These are phyloP conservation scores for Emberiza fucata DNA, from an alignment of 2,113 vertebrate species.

Conservation along the genomic window DNA sequence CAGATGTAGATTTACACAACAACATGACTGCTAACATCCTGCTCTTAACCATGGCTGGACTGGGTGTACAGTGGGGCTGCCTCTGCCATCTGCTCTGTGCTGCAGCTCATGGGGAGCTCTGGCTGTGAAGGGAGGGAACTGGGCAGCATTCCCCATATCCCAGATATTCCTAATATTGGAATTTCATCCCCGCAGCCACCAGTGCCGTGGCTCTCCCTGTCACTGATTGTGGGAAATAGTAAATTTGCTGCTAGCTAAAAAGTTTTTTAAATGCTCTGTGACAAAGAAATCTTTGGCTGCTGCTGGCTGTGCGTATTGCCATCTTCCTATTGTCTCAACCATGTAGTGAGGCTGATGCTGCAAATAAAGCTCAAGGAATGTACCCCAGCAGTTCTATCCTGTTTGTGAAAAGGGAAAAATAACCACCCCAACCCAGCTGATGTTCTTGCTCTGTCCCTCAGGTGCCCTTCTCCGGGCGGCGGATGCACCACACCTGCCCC, in stretches of 20 bases:
- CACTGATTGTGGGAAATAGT: neutral
- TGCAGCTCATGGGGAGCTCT: neutral
- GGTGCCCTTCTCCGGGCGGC: slow-evolving; percentile 86
- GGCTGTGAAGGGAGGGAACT: neutral
- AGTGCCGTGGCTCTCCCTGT: rapidly evolving
- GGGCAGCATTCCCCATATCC: neutral
- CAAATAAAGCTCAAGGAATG: neutral
- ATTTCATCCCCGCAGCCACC: too few relatives aligned
- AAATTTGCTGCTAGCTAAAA: neutral
- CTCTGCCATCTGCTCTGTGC: neutral
- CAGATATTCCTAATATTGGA: rapidly evolving
- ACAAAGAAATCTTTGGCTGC: neutral
- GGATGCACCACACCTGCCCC: slow-evolving; percentile 89
- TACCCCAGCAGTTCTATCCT: neutral
- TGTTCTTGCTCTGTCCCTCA: slow-evolving; percentile 46
- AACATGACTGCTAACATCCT: rapidly evolving
- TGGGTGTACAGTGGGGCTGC: rapidly evolving
- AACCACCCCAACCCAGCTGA: neutral
- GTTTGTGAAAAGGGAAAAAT: neutral
- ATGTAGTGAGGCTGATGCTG: neutral
- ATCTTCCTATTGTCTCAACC: neutral
- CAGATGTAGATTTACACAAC: neutral
- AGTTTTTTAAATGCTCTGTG: neutral
- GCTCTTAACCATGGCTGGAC: neutral
- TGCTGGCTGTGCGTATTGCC: neutral